phyloP scores from a whole-genome alignment of 2,888 invertebrate species.

The Cyrtodaria siliqua region DNA sequence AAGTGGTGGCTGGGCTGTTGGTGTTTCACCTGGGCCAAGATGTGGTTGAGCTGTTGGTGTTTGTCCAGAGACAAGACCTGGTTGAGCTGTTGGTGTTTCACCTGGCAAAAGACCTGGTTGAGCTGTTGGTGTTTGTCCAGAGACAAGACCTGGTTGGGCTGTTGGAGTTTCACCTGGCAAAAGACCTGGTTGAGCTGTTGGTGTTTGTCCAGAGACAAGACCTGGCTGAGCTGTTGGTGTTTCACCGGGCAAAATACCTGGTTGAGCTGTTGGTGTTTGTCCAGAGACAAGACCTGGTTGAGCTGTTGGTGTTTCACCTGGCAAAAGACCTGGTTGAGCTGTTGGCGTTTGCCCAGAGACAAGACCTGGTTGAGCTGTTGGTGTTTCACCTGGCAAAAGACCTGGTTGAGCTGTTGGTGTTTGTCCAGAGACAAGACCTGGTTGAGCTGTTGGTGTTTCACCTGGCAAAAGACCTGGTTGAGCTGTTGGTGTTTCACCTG shows the following conservation, averaged over 20 bases:
- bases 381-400: too few relatives aligned
- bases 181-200: slow-evolving; percentile 49
- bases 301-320: slow-evolving; percentile 42
- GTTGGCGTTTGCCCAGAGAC: slow-evolving; percentile 45
- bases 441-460: too few relatives aligned
- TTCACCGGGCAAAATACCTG: slow-evolving; percentile 28
- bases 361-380: slow-evolving; percentile 49
- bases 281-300: slow-evolving; percentile 31
- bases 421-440: too few relatives aligned
- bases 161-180: slow-evolving; percentile 25
- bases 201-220: slow-evolving; percentile 28
- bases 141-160: slow-evolving; percentile 42
- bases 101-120: slow-evolving; percentile 43
- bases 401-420: too few relatives aligned
- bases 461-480: too few relatives aligned
- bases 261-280: slow-evolving; percentile 48
- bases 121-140: slow-evolving; percentile 53
- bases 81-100: slow-evolving; percentile 51
- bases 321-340: slow-evolving; percentile 19
- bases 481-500: too few relatives aligned
- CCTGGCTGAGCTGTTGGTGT: slow-evolving; percentile 51
- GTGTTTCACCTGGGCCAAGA: slow-evolving; percentile 18
- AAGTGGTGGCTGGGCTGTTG: slow-evolving; percentile 43
- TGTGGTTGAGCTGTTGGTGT: slow-evolving; percentile 46
- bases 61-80: slow-evolving; percentile 32